Percentiles rank a stretch among this genome's conserved stretches.
phyloP scores from a whole-genome alignment of 2,888 invertebrate species.

The Megamerina dolium region DNA sequence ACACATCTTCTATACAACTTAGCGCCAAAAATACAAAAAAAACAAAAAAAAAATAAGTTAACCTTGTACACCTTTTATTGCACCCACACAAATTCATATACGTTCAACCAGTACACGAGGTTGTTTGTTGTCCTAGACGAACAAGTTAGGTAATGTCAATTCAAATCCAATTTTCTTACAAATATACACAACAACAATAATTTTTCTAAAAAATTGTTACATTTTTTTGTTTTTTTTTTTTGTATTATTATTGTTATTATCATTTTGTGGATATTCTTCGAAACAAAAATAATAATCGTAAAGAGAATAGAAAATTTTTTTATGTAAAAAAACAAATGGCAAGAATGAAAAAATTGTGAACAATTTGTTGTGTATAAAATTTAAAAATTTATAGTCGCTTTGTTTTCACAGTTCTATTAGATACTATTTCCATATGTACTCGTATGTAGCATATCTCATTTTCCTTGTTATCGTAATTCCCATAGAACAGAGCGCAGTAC shows the following conservation, averaged over 20 bases:
- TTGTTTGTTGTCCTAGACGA: background rate
- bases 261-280: background rate
- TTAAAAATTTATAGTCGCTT: conserved; percentile 1
- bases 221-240: conserved; percentile 1
- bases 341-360: background rate
- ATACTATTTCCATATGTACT: too few relatives aligned
- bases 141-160: conserved; percentile 7
- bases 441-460: conserved; percentile 1
- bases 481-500: background rate
- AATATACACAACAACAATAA: conserved; percentile 2
- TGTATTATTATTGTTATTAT: background rate
- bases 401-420: too few relatives aligned
- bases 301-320: too few relatives aligned
- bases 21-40: background rate
- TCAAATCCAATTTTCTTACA: conserved; percentile 12
- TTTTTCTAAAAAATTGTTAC: conserved; percentile 3
- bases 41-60: background rate
- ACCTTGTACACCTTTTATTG: background rate
- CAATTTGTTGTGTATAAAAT: conserved; percentile 1
- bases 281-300: too few relatives aligned
- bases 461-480: background rate
- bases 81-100: conserved; percentile 3
- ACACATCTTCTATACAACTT: too few relatives aligned
- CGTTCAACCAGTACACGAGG: background rate
- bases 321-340: background rate